Conservation (phyloP, 1,140 invertebrate species). For the Zaprionus tsacasi region DNA sequence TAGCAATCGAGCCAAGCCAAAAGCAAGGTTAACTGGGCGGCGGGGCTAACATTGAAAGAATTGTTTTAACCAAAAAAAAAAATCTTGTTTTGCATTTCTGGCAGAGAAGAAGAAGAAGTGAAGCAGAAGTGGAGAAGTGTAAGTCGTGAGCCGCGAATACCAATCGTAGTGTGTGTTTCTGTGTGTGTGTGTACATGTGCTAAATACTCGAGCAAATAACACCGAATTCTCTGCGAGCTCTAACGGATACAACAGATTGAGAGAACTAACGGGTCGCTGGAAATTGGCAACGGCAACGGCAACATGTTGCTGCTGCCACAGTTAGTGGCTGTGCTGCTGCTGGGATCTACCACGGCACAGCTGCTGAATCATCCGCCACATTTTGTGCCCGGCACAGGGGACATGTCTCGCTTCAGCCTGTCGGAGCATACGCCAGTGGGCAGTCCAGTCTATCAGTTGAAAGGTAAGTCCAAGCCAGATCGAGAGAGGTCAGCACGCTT, state of each 20-base stretch:
- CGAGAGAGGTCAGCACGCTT: not conserved
- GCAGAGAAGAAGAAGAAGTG: slow-evolving; percentile 32
- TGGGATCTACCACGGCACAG: slow-evolving; percentile 53
- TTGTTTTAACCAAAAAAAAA: slow-evolving; percentile 26
- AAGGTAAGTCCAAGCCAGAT: slow-evolving; percentile 84
- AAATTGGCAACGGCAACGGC: slow-evolving; percentile 78
- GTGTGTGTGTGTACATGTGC: slow-evolving; percentile 62
- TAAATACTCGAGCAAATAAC: slow-evolving; percentile 68
- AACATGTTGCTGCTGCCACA: slow-evolving; percentile 65
- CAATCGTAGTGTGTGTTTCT: not conserved
- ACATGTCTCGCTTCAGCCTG: slow-evolving; percentile 91
- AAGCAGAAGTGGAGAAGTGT: slow-evolving; percentile 10
- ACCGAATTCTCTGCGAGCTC: slow-evolving; percentile 57
- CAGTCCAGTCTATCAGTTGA: slow-evolving; percentile 90
- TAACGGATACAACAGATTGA: slow-evolving; percentile 61
- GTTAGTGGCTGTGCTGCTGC: slow-evolving; percentile 27
- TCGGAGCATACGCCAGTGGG: slow-evolving; percentile 91
- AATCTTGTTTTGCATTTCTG: slow-evolving; percentile 56
- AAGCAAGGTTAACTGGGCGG: slow-evolving; percentile 58
- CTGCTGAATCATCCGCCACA: slow-evolving; percentile 89
- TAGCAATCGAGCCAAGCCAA: not conserved
- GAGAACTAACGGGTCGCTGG: slow-evolving; percentile 59
- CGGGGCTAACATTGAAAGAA: slow-evolving; percentile 67
- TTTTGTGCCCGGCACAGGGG: slow-evolving; percentile 89
- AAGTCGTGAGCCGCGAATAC: slow-evolving; percentile 7